Conservation (phyloP, 2,113 vertebrate species). For the Brienomyrus longianalis region DNA sequence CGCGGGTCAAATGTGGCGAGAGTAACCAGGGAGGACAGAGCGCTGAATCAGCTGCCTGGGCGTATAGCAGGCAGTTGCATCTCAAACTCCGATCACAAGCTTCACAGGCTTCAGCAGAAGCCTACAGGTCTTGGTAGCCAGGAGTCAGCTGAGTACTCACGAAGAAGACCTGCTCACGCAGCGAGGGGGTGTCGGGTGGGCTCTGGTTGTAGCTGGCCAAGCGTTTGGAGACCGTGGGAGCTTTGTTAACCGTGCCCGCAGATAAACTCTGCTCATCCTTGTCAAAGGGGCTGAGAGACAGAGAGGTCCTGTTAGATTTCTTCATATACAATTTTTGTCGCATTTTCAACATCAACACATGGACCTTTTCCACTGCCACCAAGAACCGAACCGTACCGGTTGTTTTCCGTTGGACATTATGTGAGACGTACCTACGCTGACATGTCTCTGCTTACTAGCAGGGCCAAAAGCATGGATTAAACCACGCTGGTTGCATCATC, state of each 20-base stretch:
- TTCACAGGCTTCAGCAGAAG: neutral
- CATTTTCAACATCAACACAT: neutral
- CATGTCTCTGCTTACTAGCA: neutral
- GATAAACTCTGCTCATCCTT: constrained; percentile 83
- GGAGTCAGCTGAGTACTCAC: constrained; percentile 64
- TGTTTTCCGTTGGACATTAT: neutral
- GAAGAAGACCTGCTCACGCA: constrained; percentile 94
- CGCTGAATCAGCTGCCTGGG: neutral
- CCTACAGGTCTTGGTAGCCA: neutral
- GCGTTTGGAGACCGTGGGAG: constrained; percentile 80
- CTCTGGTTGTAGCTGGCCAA: constrained; percentile 90
- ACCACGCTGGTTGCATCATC: neutral
- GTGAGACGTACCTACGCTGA: neutral
- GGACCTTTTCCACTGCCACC: neutral
- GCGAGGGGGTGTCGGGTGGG: constrained; percentile 81
- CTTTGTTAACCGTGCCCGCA: constrained; percentile 76
- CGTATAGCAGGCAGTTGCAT: neutral
- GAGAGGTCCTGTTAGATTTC: neutral
- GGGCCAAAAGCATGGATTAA: neutral
- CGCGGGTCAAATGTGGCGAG: neutral
- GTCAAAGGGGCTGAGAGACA: constrained; percentile 77
- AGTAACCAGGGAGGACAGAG: neutral
- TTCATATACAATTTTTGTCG: neutral
- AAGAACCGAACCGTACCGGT: neutral
- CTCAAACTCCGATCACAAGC: neutral